Conservation (phyloP, 2,888 invertebrate species). For the Dynastes hyllus region DNA sequence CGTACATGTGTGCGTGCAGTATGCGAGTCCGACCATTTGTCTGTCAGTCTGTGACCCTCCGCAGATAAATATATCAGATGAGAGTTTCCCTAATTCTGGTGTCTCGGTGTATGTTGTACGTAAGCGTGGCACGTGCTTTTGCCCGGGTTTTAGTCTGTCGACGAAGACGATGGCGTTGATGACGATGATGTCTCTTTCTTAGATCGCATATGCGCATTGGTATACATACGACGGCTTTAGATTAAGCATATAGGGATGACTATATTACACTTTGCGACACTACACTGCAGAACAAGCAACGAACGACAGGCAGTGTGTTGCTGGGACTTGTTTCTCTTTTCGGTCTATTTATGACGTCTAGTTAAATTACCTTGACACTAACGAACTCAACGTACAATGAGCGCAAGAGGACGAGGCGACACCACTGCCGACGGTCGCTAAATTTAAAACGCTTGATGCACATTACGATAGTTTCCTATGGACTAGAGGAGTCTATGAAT, state of each 20-base stretch:
- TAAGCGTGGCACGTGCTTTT: constrained; percentile 64
- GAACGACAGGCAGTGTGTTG: constrained; percentile 3
- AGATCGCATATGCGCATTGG: constrained; percentile 46
- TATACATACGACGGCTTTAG: constrained; percentile 34
- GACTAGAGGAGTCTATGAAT: not conserved
- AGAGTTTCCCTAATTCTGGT: constrained; percentile 63
- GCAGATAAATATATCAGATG: constrained; percentile 67
- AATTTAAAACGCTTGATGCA: constrained; percentile 55
- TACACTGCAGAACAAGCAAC: not conserved
- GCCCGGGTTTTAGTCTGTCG: constrained; percentile 32
- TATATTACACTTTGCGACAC: no score
- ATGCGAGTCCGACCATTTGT: constrained; percentile 67
- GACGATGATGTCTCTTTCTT: constrained; percentile 34
- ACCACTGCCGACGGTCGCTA: constrained; percentile 52
- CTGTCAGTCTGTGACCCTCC: constrained; percentile 65
- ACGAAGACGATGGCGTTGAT: not conserved
- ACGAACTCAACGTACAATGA: constrained; percentile 65
- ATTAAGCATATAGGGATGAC: no score
- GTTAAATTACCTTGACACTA: constrained; percentile 71
- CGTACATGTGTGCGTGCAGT: constrained; percentile 65
- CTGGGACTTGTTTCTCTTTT: constrained; percentile 31
- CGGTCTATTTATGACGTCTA: constrained; percentile 69
- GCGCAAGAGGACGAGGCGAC: constrained; percentile 51
- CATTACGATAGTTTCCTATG: not conserved
- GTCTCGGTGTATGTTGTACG: constrained; percentile 20